Conservation (phyloP, 2,113 vertebrate genomes). For the Ondatra zibethicus region DNA sequence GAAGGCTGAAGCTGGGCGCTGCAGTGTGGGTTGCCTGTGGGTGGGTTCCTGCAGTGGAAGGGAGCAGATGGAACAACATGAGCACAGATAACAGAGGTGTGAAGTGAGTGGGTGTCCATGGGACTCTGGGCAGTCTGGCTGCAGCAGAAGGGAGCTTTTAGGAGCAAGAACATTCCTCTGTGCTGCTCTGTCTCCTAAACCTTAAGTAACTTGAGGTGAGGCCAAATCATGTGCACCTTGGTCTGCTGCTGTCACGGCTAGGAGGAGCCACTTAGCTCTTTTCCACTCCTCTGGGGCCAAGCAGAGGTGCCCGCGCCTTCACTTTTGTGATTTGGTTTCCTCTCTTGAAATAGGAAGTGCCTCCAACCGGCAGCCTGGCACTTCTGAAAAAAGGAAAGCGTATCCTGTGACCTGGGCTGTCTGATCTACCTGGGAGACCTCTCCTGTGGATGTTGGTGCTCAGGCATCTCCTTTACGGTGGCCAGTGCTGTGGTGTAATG, state of each 20-base stretch:
- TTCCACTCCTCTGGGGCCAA: background rate
- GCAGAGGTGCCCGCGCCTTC: no score
- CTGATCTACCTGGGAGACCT: background rate
- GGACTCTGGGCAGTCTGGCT: conserved; percentile 55
- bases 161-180: conserved; percentile 41
- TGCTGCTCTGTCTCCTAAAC: conserved; percentile 48
- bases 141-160: conserved; percentile 9
- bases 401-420: background rate
- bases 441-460: rapidly evolving
- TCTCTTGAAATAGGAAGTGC: background rate
- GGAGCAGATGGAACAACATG: conserved; percentile 54
- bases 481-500: background rate
- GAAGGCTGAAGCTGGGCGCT: background rate
- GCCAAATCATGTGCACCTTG: background rate
- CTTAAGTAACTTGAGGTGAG: background rate
- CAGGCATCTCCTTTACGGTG: background rate
- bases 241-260: background rate
- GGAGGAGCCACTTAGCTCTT: background rate
- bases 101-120: conserved; percentile 53
- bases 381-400: conserved; percentile 10
- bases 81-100: conserved; percentile 61
- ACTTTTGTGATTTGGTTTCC: background rate
- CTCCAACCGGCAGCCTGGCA: background rate
- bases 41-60: conserved; percentile 40
- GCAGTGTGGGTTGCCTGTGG: conserved; percentile 30